Conservation (phyloP, 2,113 vertebrate genomes). For the Catharus fuscescens region DNA sequence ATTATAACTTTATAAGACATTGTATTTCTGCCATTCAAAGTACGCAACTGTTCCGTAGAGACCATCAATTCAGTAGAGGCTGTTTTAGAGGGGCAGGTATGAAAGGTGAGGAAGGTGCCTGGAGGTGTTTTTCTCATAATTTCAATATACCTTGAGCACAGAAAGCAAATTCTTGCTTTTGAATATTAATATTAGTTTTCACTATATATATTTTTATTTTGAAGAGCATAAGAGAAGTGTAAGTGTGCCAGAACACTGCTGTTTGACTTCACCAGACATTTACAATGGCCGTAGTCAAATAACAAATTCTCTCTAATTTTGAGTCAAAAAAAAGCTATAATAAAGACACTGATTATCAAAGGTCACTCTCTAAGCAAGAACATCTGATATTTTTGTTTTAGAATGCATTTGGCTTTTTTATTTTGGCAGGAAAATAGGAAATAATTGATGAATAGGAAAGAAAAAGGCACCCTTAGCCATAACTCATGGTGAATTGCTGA, state of each 20-base stretch:
- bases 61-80: not conserved
- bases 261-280: constrained; percentile 34
- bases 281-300: constrained; percentile 2
- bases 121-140: constrained; percentile 22
- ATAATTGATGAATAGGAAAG: constrained; percentile 32
- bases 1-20: constrained; percentile 71
- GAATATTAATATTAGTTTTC: not conserved
- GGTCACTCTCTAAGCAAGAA: constrained; percentile 10
- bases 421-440: not conserved
- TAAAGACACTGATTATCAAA: constrained; percentile 10
- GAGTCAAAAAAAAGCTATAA: not conserved
- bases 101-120: not conserved
- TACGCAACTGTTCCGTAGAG: not conserved
- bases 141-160: not conserved
- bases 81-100: not conserved
- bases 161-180: not conserved
- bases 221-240: not conserved
- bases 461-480: not conserved
- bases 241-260: not conserved
- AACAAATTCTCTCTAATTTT: constrained; percentile 7
- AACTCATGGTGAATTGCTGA: not conserved
- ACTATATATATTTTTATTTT: constrained; percentile 26
- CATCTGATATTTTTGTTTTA: constrained; percentile 5
- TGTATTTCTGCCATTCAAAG: constrained; percentile 19
- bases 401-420: not conserved